phyloP scores from a whole-genome alignment of 2,888 invertebrate species.

The Ectropis crepuscularia region DNA sequence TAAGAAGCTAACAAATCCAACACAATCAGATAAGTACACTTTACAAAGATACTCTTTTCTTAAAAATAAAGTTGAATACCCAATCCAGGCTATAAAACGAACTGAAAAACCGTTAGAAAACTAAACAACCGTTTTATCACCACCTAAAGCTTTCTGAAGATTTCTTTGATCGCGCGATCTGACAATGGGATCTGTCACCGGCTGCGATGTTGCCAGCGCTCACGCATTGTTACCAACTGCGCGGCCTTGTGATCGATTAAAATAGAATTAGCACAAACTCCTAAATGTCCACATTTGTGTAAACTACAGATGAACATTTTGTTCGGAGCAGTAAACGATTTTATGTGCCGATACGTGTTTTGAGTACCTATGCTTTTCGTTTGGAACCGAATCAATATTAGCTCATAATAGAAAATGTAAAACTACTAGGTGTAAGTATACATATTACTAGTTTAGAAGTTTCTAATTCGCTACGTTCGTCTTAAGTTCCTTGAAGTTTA shows the following conservation, averaged over 20 bases:
- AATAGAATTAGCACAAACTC: conserved; percentile 34
- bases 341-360: conserved; percentile 24
- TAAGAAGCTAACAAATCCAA: too few species aligned
- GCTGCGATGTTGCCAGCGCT: conserved; percentile 27
- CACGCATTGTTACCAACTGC: conserved; percentile 24
- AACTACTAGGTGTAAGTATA: background rate
- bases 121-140: conserved; percentile 21
- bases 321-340: conserved; percentile 24
- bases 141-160: conserved; percentile 16
- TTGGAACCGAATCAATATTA: conserved; percentile 14
- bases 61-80: conserved; percentile 3
- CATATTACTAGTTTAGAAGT: too few species aligned
- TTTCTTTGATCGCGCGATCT: conserved; percentile 24
- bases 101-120: conserved; percentile 5
- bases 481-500: too few species aligned
- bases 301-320: conserved; percentile 29
- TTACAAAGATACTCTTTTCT: conserved; percentile 7
- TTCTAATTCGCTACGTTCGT: too few species aligned
- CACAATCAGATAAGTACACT: too few species aligned
- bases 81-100: conserved; percentile 2
- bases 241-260: conserved; percentile 28
- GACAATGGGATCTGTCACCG: conserved; percentile 26
- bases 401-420: background rate
- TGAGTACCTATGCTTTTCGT: background rate
- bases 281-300: conserved; percentile 36